Evolutionary conservation across 2,113 vertebrate genomes (phyloP), one percentile per base, ranked within the genome.

Genomic region (Pachyramphus minor): DNA sequence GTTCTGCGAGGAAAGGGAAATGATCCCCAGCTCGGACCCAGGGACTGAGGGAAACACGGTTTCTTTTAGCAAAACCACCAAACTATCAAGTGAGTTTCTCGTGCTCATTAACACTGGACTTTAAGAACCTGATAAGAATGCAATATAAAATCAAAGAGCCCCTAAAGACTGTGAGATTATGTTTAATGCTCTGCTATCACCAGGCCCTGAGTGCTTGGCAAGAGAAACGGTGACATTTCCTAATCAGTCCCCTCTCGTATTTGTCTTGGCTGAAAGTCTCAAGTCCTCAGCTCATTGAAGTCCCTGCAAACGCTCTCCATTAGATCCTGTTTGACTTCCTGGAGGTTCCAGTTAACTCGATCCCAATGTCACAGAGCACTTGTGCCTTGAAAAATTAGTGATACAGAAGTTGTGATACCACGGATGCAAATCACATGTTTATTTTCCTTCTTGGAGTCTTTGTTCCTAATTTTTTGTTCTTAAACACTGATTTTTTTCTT

Each of bases 61-160:
- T 25, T 56, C 72, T 75, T 81, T 55, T 23, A 50, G 82, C 90
- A 66, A 35, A 95, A 63, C 77, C 85, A 88, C 77, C 95, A 62
- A 88, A 25, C 78, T 75, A 41, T 62, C 64, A 6, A 93, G 95
- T 55, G 88, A 53, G 8, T 97, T 98, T 98, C 97, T 97, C 83
- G 58, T 92, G 96, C 97, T 97, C 95, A 85, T 96, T 96, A 93
- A 66, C 79, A 89, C 93, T 81, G 91, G 96, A 92, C 95, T 97
- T 93, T 68, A 96, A 97, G 96, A 97, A 95, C 89, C 94, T 7
- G 98, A 98, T 98, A 98, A 98, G 98, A 97, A 96, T 64, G 97
- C 97, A 98, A 97, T 98, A 97, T 96, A 96, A 97, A 97, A 98
- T 97, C 97, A 97, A 98, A 98, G 98, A 95, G 97, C 97, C 97